phyloP scores from a whole-genome alignment of 2,888 invertebrate genomes.

The Gonocerus acuteangulatus region DNA sequence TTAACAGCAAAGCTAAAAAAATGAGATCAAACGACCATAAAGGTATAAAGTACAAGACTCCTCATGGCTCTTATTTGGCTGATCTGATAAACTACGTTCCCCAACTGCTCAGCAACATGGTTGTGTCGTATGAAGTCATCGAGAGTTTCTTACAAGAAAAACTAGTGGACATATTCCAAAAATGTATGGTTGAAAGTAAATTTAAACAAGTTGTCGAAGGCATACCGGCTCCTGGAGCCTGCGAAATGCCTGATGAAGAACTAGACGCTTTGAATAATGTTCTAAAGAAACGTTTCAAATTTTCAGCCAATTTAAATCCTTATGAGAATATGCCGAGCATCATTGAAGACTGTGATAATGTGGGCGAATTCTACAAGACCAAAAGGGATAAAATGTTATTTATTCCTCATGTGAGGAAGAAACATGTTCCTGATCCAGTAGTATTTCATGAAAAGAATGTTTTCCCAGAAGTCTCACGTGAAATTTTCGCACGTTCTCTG shows the following conservation, averaged over 20 bases:
- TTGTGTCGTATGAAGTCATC: background rate
- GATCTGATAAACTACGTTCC: background rate
- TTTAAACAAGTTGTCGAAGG: background rate
- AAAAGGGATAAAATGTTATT: background rate
- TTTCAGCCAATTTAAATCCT: background rate
- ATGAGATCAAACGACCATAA: no score
- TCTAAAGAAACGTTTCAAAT: background rate
- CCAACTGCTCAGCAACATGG: background rate
- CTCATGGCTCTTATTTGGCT: no score
- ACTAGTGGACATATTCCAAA: background rate
- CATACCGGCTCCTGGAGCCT: background rate
- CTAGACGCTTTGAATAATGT: background rate
- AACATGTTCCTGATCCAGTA: slow-evolving; percentile 6
- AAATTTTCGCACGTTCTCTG: slow-evolving; percentile 1
- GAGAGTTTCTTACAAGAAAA: background rate
- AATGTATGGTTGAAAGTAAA: background rate
- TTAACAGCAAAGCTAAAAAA: no score
- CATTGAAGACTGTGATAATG: slow-evolving; percentile 6
- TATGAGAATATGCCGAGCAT: background rate
- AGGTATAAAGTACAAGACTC: no score
- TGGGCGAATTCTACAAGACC: background rate
- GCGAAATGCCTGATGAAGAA: background rate
- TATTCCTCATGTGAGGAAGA: slow-evolving; percentile 4
- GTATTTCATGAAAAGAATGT: background rate
- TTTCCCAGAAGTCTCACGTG: background rate